A percentile compares a stretch with the other conserved stretches of the same genome.
These are phyloP conservation scores for Drosophila birchii DNA, from an alignment of 2,888 invertebrate species.

Conservation along the genomic window DNA sequence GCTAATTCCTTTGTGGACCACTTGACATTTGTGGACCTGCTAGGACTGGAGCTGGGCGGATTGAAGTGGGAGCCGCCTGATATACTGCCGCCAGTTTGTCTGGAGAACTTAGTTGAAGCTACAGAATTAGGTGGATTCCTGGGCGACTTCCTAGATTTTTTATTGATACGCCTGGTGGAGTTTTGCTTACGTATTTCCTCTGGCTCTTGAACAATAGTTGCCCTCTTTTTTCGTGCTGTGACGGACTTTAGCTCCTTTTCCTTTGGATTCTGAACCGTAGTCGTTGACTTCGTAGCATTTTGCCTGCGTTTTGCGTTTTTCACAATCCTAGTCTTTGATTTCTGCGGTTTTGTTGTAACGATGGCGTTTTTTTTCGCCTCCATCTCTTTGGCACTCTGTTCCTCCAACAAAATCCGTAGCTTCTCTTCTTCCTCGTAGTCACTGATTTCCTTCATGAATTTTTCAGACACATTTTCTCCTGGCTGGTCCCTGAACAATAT, in stretches of 20 bases:
- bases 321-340: not conserved
- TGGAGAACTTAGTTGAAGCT: not conserved
- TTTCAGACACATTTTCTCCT: conserved; percentile 52
- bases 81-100: not conserved
- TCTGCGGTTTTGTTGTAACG: not conserved
- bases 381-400: conserved; percentile 3
- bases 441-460: conserved; percentile 13
- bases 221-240: not conserved
- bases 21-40: not conserved
- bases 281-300: not conserved
- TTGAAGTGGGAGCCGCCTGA: not conserved
- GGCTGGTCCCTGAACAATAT: conserved; percentile 65
- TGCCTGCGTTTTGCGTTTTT: not conserved
- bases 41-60: not conserved
- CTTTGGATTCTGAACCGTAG: not conserved
- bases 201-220: not conserved
- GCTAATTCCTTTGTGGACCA: not conserved
- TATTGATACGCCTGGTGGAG: not conserved
- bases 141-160: not conserved
- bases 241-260: not conserved
- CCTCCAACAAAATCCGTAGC: conserved; percentile 44
- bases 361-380: not conserved
- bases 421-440: conserved; percentile 72
- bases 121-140: not conserved
- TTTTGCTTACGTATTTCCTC: not conserved